Evolutionary conservation across 2,797 vertebrate genomes (phyloP).

Genomic region (Myoxocephalus aenaeus): DNA sequence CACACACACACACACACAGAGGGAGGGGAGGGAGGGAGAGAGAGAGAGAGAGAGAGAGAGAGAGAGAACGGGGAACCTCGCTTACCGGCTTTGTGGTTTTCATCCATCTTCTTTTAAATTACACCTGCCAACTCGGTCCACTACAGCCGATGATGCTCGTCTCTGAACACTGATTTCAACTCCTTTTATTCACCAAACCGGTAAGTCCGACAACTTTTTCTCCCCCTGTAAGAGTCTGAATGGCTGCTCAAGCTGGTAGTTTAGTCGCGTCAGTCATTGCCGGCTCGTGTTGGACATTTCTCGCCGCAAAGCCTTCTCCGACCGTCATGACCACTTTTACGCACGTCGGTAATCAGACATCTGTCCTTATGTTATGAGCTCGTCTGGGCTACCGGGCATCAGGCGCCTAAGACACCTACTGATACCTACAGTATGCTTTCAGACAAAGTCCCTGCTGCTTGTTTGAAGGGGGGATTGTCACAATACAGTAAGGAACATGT

Average conservation of each 20-base stretch:
- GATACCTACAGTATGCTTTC: background rate
- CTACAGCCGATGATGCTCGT: slow-evolving; percentile 54
- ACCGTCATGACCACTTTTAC: slow-evolving; percentile 58
- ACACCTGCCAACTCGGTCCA: slow-evolving; percentile 7
- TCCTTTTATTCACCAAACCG: slow-evolving; percentile 70
- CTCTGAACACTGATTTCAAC: slow-evolving; percentile 63
- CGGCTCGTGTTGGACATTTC: slow-evolving; percentile 31
- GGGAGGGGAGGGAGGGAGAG: slow-evolving; percentile 1
- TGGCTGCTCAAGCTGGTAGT: slow-evolving; percentile 50
- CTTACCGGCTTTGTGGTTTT: slow-evolving; percentile 73
- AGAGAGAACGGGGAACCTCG: slow-evolving; percentile 45
- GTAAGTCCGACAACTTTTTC: slow-evolving; percentile 76
- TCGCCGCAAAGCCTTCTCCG: slow-evolving; percentile 39
- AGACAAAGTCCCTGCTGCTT: background rate
- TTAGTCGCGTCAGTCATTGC: slow-evolving; percentile 35
- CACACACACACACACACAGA: slow-evolving; percentile 13
- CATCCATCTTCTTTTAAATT: slow-evolving; percentile 37
- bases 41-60: slow-evolving; percentile 9
- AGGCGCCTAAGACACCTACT: background rate
- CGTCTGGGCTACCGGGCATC: background rate
- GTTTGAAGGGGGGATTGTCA: background rate
- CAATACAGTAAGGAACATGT: too few species aligned
- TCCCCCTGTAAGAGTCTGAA: background rate
- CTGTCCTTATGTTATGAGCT: slow-evolving; percentile 10
- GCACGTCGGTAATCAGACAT: slow-evolving; percentile 38